phyloP scores from a whole-genome alignment of 2,113 vertebrate species.

The Phrynocephalus versicolor region DNA sequence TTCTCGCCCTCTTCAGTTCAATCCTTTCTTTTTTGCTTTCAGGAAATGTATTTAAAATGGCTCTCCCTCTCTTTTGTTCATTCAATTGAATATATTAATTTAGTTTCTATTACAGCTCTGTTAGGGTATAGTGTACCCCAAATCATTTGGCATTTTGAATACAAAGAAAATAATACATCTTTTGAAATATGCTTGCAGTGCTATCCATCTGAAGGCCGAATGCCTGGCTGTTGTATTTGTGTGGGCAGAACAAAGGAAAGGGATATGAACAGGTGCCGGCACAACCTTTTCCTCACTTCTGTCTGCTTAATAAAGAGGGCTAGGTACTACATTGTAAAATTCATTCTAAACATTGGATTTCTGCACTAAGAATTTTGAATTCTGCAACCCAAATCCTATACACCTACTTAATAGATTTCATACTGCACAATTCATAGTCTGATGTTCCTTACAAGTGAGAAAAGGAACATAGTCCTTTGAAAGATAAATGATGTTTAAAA shows the following conservation, averaged over 20 bases:
- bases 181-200: background rate
- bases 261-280: slow-evolving; percentile 30
- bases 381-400: background rate
- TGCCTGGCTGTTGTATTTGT: slow-evolving; percentile 36
- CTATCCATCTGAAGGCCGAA: slow-evolving; percentile 42
- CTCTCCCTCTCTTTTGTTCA: slow-evolving; percentile 43
- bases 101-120: slow-evolving; percentile 46
- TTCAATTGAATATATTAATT: slow-evolving; percentile 54
- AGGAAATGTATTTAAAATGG: slow-evolving; percentile 42
- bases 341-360: background rate
- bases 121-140: slow-evolving; percentile 37
- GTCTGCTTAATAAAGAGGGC: background rate
- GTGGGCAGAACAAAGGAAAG: slow-evolving; percentile 30
- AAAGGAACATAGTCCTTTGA: background rate
- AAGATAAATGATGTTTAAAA: background rate
- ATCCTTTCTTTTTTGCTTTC: slow-evolving; percentile 17
- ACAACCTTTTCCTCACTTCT: slow-evolving; percentile 2
- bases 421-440: background rate
- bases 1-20: background rate
- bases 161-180: slow-evolving; percentile 43
- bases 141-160: slow-evolving; percentile 32
- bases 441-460: background rate
- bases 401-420: background rate
- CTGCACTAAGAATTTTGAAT: background rate
- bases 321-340: background rate